Conservation (phyloP, 2,888 invertebrate species). For the Apamea anceps region DNA sequence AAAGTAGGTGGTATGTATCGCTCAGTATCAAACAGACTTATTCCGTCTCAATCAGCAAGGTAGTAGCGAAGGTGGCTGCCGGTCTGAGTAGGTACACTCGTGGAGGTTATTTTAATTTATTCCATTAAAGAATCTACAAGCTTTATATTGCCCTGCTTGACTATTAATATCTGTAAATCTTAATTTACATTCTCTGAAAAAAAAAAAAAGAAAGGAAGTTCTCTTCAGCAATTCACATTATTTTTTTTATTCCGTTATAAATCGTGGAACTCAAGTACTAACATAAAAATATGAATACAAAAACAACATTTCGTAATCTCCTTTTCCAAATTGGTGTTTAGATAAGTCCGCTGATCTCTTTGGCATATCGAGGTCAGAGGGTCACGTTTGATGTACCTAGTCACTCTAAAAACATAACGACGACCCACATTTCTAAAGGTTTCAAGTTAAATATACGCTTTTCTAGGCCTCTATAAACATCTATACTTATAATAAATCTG, state of each 20-base stretch:
- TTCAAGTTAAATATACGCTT: slow-evolving; percentile 23
- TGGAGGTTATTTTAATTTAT: background rate
- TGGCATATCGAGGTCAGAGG: slow-evolving; percentile 8
- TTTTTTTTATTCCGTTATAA: background rate
- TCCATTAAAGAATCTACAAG: too few species aligned
- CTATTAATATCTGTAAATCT: background rate
- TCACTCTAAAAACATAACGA: slow-evolving; percentile 1
- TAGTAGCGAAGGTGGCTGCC: background rate
- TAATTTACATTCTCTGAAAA: background rate
- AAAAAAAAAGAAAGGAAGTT: background rate
- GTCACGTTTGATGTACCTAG: slow-evolving; percentile 15
- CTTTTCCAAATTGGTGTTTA: slow-evolving; percentile 38
- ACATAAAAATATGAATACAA: slow-evolving; percentile 14
- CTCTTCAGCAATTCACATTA: background rate
- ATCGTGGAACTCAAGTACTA: background rate
- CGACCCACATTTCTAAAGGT: background rate
- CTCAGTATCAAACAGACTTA: background rate
- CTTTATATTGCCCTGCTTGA: background rate
- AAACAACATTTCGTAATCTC: slow-evolving; percentile 7
- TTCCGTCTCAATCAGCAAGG: background rate
- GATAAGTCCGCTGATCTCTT: slow-evolving; percentile 24
- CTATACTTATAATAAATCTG: too few species aligned
- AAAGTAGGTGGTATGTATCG: too few species aligned
- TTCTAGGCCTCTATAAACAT: slow-evolving; percentile 6
- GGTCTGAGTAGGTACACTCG: too few species aligned